Evolutionary conservation across 2,888 invertebrate genomes (phyloP).

Genomic region (Leptogaster cylindrica): DNA sequence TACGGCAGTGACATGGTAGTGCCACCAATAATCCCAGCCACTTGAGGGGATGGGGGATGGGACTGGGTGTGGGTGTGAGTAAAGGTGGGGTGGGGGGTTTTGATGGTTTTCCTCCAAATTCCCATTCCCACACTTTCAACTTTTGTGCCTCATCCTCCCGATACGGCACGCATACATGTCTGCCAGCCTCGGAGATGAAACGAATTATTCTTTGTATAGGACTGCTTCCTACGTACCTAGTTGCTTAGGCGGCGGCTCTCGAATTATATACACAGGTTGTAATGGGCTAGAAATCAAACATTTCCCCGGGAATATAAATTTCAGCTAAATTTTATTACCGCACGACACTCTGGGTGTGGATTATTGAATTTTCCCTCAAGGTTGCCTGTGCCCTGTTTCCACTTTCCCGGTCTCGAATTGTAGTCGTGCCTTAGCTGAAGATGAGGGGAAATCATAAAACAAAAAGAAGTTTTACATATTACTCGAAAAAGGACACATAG

Average conservation of each 20-base stretch:
- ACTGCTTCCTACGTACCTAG: constrained; percentile 3
- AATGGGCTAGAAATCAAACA: constrained; percentile 27
- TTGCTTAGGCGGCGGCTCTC: constrained; percentile 13
- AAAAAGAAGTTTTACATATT: neutral
- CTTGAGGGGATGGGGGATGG: constrained; percentile 24
- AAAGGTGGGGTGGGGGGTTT: too few species aligned
- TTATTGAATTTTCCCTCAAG: constrained; percentile 25
- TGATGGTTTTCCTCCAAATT: constrained; percentile 16
- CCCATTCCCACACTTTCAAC: neutral
- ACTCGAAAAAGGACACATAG: neutral
- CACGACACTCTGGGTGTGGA: constrained; percentile 23
- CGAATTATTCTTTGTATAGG: constrained; percentile 31
- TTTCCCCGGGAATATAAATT: constrained; percentile 25
- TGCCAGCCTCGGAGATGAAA: constrained; percentile 14
- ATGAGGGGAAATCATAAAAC: neutral
- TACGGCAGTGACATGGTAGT: constrained; percentile 28
- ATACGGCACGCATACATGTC: constrained; percentile 19
- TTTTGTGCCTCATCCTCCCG: neutral
- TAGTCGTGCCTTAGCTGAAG: neutral
- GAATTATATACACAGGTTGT: constrained; percentile 23
- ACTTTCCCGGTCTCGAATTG: neutral
- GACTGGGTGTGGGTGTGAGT: too few species aligned
- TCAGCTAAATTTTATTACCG: constrained; percentile 1
- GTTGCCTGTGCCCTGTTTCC: neutral
- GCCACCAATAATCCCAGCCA: constrained; percentile 32